phyloP scores from a whole-genome alignment of 2,113 vertebrate genomes.

The Eurypyga helias region DNA sequence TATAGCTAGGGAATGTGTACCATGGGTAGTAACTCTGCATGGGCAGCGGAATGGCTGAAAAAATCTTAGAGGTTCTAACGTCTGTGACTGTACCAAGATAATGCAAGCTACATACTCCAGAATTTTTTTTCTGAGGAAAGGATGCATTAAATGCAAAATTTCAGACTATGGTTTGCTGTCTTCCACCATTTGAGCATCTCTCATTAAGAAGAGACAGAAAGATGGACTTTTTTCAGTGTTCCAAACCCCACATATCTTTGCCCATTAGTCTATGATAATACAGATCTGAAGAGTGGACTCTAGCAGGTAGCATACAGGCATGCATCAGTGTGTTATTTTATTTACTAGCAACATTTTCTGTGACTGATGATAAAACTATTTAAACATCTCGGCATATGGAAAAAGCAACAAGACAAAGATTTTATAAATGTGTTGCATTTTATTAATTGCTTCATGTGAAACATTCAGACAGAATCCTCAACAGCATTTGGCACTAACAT shows the following conservation, averaged over 20 bases:
- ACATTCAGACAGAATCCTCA: background rate
- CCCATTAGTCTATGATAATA: background rate
- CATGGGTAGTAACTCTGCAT: background rate
- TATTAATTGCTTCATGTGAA: background rate
- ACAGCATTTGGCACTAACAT: background rate
- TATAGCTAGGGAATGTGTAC: background rate
- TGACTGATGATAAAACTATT: background rate
- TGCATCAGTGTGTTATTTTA: background rate
- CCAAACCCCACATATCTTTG: background rate
- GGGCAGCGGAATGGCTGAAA: background rate
- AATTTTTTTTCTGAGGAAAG: background rate
- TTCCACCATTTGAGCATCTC: background rate
- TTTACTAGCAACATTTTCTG: constrained; percentile 15
- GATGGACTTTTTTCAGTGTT: background rate
- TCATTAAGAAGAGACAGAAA: background rate
- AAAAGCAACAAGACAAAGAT: background rate
- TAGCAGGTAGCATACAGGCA: background rate
- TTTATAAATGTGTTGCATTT: constrained; percentile 2
- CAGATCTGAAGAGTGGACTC: constrained; percentile 22
- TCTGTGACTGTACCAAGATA: background rate
- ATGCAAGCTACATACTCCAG: background rate
- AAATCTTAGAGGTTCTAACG: background rate
- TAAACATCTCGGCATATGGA: background rate
- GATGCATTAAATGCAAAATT: background rate
- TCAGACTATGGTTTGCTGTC: background rate